Evolutionary conservation across 2,113 vertebrate species (phyloP).

Genomic region (Chrysochloris asiatica): DNA sequence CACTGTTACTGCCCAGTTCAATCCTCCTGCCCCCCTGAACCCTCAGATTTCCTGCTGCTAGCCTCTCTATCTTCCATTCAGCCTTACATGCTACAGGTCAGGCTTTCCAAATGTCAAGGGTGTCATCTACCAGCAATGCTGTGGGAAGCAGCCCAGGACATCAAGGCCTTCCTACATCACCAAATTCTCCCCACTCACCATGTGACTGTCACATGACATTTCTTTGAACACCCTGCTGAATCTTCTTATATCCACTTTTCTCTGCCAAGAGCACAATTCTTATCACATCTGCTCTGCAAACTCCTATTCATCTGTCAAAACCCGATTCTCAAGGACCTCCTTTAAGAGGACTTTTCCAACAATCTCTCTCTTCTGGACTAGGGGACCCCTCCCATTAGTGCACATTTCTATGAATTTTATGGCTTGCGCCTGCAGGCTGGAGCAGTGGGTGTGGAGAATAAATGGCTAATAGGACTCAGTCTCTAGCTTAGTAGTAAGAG

Average conservation of each 20-base stretch:
- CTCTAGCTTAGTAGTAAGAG: neutral
- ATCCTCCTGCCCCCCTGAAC: neutral
- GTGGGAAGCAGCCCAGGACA: neutral
- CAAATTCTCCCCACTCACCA: no score
- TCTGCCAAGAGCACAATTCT: neutral
- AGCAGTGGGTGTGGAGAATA: accelerated
- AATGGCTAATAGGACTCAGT: neutral
- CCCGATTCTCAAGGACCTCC: neutral
- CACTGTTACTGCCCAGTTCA: neutral
- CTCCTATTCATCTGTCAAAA: neutral
- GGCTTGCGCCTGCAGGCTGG: neutral
- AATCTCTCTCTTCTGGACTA: neutral
- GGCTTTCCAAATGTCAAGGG: neutral
- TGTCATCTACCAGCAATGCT: neutral
- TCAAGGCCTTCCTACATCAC: neutral
- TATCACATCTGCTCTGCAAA: neutral
- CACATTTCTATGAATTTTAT: neutral
- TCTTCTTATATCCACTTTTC: no score
- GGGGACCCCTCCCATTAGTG: neutral
- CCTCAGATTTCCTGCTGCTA: neutral
- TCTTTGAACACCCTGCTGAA: neutral
- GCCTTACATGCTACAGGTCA: neutral
- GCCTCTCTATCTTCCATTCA: neutral
- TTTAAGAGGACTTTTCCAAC: neutral
- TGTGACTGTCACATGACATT: neutral